Base-by-base conservation (phyloP, 2,113 vertebrate genomes). In the Electrona antarctica region DNA sequence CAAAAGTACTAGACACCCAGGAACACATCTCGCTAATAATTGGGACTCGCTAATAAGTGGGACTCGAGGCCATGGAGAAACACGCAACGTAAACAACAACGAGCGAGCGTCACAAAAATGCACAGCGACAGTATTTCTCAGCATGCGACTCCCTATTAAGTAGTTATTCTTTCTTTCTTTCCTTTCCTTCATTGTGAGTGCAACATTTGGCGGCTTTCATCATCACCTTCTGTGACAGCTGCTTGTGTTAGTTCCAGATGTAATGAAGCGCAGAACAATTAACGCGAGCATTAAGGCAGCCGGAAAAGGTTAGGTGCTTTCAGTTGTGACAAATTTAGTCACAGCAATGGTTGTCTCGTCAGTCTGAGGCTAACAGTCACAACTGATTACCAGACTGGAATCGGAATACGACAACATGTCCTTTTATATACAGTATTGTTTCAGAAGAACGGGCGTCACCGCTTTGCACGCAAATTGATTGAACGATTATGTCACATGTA, bases 211-310 rank as follows among this genome's bases (percentile, higher is more conserved):
- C 71, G 7, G 15, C 77, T 88, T 86, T 84, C 83, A 84, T 89
- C 80, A 85, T 46, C 11, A 8, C 56, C 1, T 65, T 6, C 7
- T 4, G 48, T 76, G 79, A 80, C 74, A 80, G 78, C 82, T 81
- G 78, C 72, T 77, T 64, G 70, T 78, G 78, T 76, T 77, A 72
- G 80, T 78, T 73, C 74, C 74, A 63, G 72, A 29, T 82, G 69
- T 85, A 89, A 88, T 82, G 79, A 86, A 83, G 74, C 85, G 1
- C 51, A 74, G 74, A 79, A 83, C 78, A 65, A 82, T 87, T 87
- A 85, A 67, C 83, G 67, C 64, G 73, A 82, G 33, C 73, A 73
- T 87, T 79, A 68, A 59, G n/a, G 69, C 84, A 80, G 64, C 69
- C 73, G 55, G 82, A 63, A 79, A 89, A 85, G 77, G 78, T 88